phyloP scores from a whole-genome alignment of 2,888 invertebrate species.

The Brachyopa scutellaris region DNA sequence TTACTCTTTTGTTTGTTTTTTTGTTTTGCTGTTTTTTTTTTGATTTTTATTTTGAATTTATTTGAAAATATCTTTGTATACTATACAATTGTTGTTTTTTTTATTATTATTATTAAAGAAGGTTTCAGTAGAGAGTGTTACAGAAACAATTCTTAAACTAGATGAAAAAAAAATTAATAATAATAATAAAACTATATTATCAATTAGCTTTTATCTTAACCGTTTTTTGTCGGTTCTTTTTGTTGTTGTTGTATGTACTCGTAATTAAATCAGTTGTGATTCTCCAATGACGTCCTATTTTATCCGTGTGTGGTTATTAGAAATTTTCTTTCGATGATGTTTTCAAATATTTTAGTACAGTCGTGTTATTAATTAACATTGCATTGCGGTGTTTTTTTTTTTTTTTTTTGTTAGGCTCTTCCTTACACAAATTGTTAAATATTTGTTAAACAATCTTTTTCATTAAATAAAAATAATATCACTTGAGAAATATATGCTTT shows the following conservation, averaged over 20 bases:
- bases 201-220: slow-evolving; percentile 61
- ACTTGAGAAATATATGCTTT: slow-evolving; percentile 60
- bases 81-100: slow-evolving; percentile 56
- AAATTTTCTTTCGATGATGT: not conserved
- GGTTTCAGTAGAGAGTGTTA: slow-evolving; percentile 57
- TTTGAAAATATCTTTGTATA: slow-evolving; percentile 69
- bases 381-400: not conserved
- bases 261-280: slow-evolving; percentile 43
- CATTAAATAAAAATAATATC: slow-evolving; percentile 59
- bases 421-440: slow-evolving; percentile 36
- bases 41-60: slow-evolving; percentile 64
- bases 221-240: slow-evolving; percentile 21
- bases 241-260: slow-evolving; percentile 7
- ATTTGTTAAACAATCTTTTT: not conserved
- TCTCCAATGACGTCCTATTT: too few species aligned
- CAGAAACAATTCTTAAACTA: slow-evolving; percentile 67
- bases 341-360: not conserved
- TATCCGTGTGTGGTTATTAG: too few species aligned
- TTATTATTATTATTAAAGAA: slow-evolving; percentile 51
- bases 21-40: slow-evolving; percentile 47
- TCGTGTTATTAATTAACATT: too few species aligned
- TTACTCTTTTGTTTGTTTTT: too few species aligned
- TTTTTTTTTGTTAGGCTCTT: not conserved
- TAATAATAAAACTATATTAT: slow-evolving; percentile 57
- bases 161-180: slow-evolving; percentile 47